Evolutionary conservation across 53 echinoderm and acorn worm genomes (phyloP).

Genomic region (Astropecten irregularis): DNA sequence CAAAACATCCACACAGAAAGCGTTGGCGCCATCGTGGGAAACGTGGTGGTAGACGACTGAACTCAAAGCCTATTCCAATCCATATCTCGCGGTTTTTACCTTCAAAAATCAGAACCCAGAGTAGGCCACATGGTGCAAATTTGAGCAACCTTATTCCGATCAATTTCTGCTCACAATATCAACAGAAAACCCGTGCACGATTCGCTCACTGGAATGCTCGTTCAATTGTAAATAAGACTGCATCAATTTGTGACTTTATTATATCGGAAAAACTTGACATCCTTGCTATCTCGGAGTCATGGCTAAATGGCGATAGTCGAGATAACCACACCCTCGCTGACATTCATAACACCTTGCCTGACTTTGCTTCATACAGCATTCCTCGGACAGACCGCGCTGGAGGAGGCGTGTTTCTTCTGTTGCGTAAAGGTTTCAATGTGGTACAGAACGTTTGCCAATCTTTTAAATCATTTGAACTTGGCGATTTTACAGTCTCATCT

Average conservation of each 20-base stretch:
- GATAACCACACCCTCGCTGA: constrained; percentile 20
- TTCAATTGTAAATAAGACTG: constrained; percentile 6
- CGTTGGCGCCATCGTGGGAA: too few species aligned
- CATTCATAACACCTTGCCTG: constrained; percentile 15
- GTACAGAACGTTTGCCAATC: not conserved
- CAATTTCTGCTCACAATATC: too few species aligned
- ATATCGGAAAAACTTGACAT: constrained; percentile 24
- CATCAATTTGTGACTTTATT: constrained; percentile 26
- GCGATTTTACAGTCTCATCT: constrained; percentile 5
- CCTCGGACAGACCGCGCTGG: not conserved
- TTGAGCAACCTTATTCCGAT: too few species aligned
- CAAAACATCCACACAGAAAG: too few species aligned
- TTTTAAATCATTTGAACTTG: constrained; percentile 26
- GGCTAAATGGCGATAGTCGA: constrained; percentile 28
- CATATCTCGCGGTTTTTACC: too few species aligned
- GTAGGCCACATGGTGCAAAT: too few species aligned
- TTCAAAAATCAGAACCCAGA: too few species aligned
- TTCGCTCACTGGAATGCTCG: constrained; percentile 15
- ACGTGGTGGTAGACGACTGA: too few species aligned
- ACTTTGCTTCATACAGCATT: constrained; percentile 14
- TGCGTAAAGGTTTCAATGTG: constrained; percentile 30
- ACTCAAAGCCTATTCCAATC: too few species aligned
- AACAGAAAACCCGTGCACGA: too few species aligned
- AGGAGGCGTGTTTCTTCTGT: constrained; percentile 27
- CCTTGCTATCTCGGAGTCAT: constrained; percentile 37